Evolutionary conservation across 2,888 invertebrate genomes (phyloP), one percentile per base, ranked within the genome.

Genomic region (Drosophila ustulata): DNA sequence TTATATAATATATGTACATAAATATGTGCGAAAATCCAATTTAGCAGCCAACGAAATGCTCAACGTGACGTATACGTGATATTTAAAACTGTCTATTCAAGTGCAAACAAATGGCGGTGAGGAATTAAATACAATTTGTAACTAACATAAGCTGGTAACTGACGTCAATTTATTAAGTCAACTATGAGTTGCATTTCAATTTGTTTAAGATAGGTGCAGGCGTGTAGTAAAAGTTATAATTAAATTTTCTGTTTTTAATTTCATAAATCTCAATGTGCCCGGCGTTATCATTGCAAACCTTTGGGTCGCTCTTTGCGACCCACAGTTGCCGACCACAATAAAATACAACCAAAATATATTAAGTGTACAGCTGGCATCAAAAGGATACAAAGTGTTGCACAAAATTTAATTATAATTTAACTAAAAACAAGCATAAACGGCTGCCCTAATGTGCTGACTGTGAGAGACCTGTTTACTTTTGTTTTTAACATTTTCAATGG

Each of bases 381-480:
- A 66, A 41, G 46, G 52, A 6, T 28, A 47, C 25, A 58, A 59
- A 53, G 28, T 39, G 39, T 51, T 25, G 1, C 4, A 49, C 34
- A 45, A 62, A 75, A 64, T 71, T 52, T 63, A 71, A 71, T 71
- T 59, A 43, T 32, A 50, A 55, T 52, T 53, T 57, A 56, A 37
- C 6, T 41, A 25, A 57, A 37, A 47, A 11, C 37, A 37, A 37
- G 37, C n/a, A 37, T n/a, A 37, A 37, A 4, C 11, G 5, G 4
- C 37, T 11, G 1, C 30, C 5, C 5, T 7, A 6, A 6, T 30
- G 30, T n/a, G 11, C 37, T 4, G n/a, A 37, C 37, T 37, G 37
- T 37, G n/a, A 11, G 0, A 37, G 37, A 37, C 37, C 37, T 11
- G 34, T 11, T 34, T 34, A 9, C 2, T 4, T 34, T 34, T 32